These are phyloP conservation scores for Spea bombifrons DNA, from an alignment of 2,113 vertebrate species.

Conservation along the genomic window DNA sequence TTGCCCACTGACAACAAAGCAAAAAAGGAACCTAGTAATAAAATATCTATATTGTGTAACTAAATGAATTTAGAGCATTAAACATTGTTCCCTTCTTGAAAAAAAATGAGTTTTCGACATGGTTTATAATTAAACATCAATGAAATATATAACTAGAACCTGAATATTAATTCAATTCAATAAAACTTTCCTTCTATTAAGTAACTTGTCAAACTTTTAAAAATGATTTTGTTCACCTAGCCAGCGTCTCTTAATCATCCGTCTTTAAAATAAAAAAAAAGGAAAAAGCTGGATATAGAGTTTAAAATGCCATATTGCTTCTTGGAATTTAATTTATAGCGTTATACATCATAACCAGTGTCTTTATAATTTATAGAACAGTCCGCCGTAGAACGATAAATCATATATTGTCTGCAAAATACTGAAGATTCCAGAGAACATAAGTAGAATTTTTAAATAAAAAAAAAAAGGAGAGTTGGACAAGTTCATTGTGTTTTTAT, in stretches of 20 bases:
- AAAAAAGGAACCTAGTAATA: no score
- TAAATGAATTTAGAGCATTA: no score
- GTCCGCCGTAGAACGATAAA: slow-evolving; percentile 31
- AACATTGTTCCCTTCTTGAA: no score
- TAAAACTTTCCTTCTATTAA: slow-evolving; percentile 40
- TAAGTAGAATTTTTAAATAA: no score
- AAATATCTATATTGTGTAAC: no score
- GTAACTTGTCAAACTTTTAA: slow-evolving; percentile 43
- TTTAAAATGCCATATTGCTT: slow-evolving; percentile 44
- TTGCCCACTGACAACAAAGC: no score
- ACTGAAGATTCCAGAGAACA: not conserved
- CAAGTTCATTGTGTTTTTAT: no score
- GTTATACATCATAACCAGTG: slow-evolving; percentile 40
- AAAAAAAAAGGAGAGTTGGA: no score
- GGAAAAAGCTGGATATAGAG: slow-evolving; percentile 22
- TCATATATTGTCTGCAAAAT: slow-evolving; percentile 28
- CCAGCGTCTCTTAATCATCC: slow-evolving; percentile 38
- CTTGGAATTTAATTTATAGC: slow-evolving; percentile 42
- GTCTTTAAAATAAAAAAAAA: slow-evolving; percentile 29
- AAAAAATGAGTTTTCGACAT: not conserved
- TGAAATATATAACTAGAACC: slow-evolving; percentile 8
- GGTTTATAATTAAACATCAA: slow-evolving; percentile 16
- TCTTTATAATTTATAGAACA: slow-evolving; percentile 39
- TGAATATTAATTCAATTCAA: slow-evolving; percentile 17
- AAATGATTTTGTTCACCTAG: slow-evolving; percentile 18